Base-by-base conservation (phyloP, 2,888 invertebrate species). In the Galerucella calmariensis region DNA sequence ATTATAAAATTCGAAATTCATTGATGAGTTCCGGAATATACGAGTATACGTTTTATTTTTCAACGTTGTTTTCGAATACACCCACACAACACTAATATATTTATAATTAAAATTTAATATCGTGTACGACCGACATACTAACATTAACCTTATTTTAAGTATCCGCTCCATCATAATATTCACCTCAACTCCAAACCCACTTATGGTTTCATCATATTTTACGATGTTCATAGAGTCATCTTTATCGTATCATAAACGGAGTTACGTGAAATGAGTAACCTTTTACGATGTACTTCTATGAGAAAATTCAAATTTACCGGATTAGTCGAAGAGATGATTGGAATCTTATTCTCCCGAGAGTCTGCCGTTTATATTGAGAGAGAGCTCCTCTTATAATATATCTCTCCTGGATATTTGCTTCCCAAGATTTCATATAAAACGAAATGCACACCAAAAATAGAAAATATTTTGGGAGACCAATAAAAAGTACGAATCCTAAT, bases 271-370 rank as follows among this genome's bases (percentile, higher is more conserved):
- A 70, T 70, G 70, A 70, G 70, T 70, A 70, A 70, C 70, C 69
- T 70, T 70, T 70, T 70, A 70, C 70, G 70, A 70, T 53, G 11
- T 63, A 70, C 62, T 70, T 51, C 63, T 48, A 53, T 70, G 70
- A 20, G 70, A 70, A 70, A 70, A 70, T 70, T 70, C 63, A 70
- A 70, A 70, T 70, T 70, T 70, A 53, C 63, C 63, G 70, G 63
- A 63, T 70, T 63, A 70, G 63, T 63, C 63, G 53, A 65, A 70
- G 70, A 63, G 70, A 70, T 44, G 70, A 70, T 70, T 70, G 63
- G 70, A 53, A 70, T 70, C 70, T 62, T 62, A 62, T 62, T 62
- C 62, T 62, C 62, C 41, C 35, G 62, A 41, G 62, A 62, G 62
- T 62, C 62, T 62, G 41, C 11, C 62, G 62, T 62, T 62, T 41